A percentile compares a stretch with the other conserved stretches of the same genome.
Evolutionary conservation across 2,113 vertebrate genomes (phyloP).

Genomic region (Isurus oxyrinchus): DNA sequence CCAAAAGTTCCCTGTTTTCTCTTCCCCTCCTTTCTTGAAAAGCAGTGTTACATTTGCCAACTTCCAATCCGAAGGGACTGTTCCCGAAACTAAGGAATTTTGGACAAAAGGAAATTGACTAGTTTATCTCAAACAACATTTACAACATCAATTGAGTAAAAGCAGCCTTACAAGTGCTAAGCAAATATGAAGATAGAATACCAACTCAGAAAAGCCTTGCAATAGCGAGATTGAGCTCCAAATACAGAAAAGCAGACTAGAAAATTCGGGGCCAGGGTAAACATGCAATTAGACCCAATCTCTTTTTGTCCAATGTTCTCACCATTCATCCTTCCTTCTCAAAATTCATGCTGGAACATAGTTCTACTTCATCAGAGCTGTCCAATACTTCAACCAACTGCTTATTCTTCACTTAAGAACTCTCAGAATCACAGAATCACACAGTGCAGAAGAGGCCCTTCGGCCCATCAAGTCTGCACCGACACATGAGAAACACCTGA

Average conservation of each 20-base stretch:
- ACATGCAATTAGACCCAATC: neutral
- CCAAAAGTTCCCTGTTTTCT: neutral
- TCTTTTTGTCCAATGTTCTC: neutral
- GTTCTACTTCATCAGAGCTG: neutral
- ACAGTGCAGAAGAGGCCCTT: too few species aligned
- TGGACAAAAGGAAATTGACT: neutral
- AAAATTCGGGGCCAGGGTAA: neutral
- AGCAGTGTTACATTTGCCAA: too few species aligned
- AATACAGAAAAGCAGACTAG: neutral
- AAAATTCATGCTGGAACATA: neutral
- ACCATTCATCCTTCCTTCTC: neutral
- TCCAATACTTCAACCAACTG: neutral
- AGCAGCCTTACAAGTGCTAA: neutral
- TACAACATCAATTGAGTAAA: neutral
- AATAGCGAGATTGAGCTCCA: neutral
- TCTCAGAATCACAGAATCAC: too few species aligned
- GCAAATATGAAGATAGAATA: neutral
- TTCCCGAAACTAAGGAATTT: too few species aligned
- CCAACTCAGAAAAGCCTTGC: neutral
- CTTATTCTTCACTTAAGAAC: neutral
- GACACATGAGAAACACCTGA: too few species aligned
- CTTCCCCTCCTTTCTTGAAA: neutral
- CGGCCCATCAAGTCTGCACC: too few species aligned
- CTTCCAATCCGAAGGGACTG: too few species aligned
- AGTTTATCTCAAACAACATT: neutral